Base-by-base conservation (phyloP, 2,888 invertebrate genomes). In the Byasa hedistus region DNA sequence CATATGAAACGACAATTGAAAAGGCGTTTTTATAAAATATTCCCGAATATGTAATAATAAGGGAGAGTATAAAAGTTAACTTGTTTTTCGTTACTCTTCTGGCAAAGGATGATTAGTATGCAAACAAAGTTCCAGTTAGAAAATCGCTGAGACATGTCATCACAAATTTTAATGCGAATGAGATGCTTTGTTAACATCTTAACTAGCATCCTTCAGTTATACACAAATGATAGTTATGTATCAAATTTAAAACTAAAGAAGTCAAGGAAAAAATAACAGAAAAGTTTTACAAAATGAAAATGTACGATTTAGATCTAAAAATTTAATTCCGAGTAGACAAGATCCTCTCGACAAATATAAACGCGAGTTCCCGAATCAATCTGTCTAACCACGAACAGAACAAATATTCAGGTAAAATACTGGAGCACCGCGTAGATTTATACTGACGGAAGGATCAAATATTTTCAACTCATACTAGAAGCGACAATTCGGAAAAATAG, bases 401-500 rank as follows among this genome's bases (percentile, higher is more conserved):
- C 84, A 88, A 87, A 87, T 82, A 85, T 80, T 80, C 82, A 83
- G 81, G 83, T 83, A 81, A 85, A 84, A 80, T 75, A 73, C 67
- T 77, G 75, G 77, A 78, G 73, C 59, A 75, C 76, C 75, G 69
- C 83, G 82, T 70, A 81, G 82, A 82, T 68, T 66, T 76, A 64
- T 56, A 59, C 59, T 27, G 23, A 24, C 51, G 23, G 64, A 66
- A 56, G 19, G 12, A 27, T 39, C 23, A 10, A 52, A 22, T 23
- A 52, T 59, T 58, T 58, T 36, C 5, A 15, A 17, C n/a, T 24
- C 12, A n/a, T 51, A 23, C 39, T 57, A 21, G 36, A 57, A 55
- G 55, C 21, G 55, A n/a, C 54, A 3, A 12, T 21, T 54, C 7
- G 12, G 7, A 60, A 5, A 51, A 17, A 52, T 32, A n/a, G n/a